Evolutionary conservation across 2,888 invertebrate species (phyloP), one percentile per base, ranked within the genome.

Genomic region (Ametastegia equiseti): DNA sequence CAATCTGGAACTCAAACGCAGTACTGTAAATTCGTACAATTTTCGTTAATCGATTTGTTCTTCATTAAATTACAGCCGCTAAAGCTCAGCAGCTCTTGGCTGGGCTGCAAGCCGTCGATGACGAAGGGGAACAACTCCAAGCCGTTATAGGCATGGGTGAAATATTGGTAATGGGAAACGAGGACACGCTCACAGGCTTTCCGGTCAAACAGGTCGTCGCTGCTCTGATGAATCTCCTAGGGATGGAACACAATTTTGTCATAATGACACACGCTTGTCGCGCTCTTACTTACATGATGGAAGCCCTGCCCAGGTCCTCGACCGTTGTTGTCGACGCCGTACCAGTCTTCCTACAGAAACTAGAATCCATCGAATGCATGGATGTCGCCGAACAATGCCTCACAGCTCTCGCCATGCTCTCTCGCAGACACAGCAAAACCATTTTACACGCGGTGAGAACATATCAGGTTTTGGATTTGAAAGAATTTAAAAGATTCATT

Each of bases 261-360:
- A 98, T 99, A 94, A 99, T 99, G 99, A 98, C 99, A 91, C 98
- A 99, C 92, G 99, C 99, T 0, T 99, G 99, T 90, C 96, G 99
- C 60, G 99, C 99, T 0, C 94, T 99, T 54, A 99, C 99, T 0
- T 99, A 99, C 92, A 99, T 99, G 98, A 96, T 99, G 95, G 99
- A 99, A 92, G 98, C 99, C 0, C 92, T 99, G 85, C 99, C 99
- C 0, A 95, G 99, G 82, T 98, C 99, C 50, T 98, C 98, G 73
- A 96, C 97, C 30, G 97, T 99, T 1, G 98, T 99, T 11, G 97
- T 98, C 1, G 97, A 99, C 88, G 99, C 99, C 1, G 98, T 99
- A 82, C 99, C 99, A 1, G 97, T 98, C 0, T 98, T 99, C 92
- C 93, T 99, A 81, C 98, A 99, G 92, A 99, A 98, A 92, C 93